phyloP scores from a whole-genome alignment of 2,113 vertebrate species.

The Trematomus loennbergii region DNA sequence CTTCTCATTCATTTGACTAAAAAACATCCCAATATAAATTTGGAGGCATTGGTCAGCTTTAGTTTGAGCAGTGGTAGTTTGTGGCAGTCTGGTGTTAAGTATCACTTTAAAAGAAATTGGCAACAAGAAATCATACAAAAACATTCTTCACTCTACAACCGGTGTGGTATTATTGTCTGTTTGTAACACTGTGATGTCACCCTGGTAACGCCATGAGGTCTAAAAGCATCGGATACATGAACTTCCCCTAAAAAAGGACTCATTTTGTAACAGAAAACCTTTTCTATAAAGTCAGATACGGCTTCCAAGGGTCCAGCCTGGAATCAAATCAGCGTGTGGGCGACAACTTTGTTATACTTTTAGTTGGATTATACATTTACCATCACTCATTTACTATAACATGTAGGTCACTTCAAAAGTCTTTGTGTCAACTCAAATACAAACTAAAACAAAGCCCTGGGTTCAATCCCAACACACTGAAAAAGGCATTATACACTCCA shows the following conservation, averaged over 20 bases:
- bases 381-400: background rate
- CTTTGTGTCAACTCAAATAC: background rate
- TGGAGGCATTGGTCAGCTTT: slow-evolving; percentile 29
- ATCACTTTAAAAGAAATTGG: slow-evolving; percentile 41
- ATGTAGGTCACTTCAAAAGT: slow-evolving; percentile 51
- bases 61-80: slow-evolving; percentile 40
- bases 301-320: slow-evolving; percentile 80
- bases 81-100: slow-evolving; percentile 54
- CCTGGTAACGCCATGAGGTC: slow-evolving; percentile 19
- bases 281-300: slow-evolving; percentile 54
- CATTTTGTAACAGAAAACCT: background rate
- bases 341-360: slow-evolving; percentile 10
- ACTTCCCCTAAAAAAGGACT: slow-evolving; percentile 3
- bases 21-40: background rate
- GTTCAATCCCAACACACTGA: slow-evolving; percentile 30
- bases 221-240: slow-evolving; percentile 11
- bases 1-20: background rate
- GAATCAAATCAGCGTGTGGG: slow-evolving; percentile 58
- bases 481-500: slow-evolving; percentile 63
- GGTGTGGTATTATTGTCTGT: background rate
- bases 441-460: background rate
- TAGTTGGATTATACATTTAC: slow-evolving; percentile 20
- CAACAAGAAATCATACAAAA: slow-evolving; percentile 40
- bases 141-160: background rate
- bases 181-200: slow-evolving; percentile 1